phyloP scores from a whole-genome alignment of 2,888 invertebrate species.

The Noctua janthe region DNA sequence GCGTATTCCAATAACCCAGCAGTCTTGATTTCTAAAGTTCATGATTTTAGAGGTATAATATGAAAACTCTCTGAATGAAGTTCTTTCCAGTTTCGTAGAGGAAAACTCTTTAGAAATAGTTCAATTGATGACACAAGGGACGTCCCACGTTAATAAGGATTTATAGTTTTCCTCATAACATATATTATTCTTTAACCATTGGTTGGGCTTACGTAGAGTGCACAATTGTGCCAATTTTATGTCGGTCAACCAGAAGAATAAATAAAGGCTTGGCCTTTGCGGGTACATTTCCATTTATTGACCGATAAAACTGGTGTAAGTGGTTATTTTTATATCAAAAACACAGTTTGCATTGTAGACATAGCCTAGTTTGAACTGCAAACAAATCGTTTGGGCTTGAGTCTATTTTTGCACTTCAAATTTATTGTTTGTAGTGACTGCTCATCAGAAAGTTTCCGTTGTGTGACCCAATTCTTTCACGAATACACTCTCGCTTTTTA shows the following conservation, averaged over 20 bases:
- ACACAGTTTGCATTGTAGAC: constrained; percentile 21
- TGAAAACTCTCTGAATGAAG: background rate
- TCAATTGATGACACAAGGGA: background rate
- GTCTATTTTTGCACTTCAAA: constrained; percentile 32
- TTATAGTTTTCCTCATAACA: constrained; percentile 16
- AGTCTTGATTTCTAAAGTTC: background rate
- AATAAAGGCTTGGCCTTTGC: constrained; percentile 42
- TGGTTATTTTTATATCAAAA: constrained; percentile 43
- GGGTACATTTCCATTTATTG: constrained; percentile 26
- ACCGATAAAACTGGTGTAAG: constrained; percentile 36
- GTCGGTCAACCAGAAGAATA: constrained; percentile 24
- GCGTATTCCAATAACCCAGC: background rate
- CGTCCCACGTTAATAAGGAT: background rate
- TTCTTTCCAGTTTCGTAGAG: background rate
- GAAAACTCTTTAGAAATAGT: constrained; percentile 11
- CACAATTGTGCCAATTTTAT: constrained; percentile 23
- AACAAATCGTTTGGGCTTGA: constrained; percentile 28
- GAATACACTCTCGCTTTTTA: constrained; percentile 17
- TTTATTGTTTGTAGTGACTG: constrained; percentile 11
- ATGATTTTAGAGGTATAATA: background rate
- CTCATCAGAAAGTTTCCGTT: constrained; percentile 37
- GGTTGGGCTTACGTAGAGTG: background rate
- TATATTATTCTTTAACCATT: background rate
- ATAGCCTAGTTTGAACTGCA: constrained; percentile 12
- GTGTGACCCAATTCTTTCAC: constrained; percentile 40